phyloP scores from a whole-genome alignment of 1,140 invertebrate species.

The Neodiprion virginianus region DNA sequence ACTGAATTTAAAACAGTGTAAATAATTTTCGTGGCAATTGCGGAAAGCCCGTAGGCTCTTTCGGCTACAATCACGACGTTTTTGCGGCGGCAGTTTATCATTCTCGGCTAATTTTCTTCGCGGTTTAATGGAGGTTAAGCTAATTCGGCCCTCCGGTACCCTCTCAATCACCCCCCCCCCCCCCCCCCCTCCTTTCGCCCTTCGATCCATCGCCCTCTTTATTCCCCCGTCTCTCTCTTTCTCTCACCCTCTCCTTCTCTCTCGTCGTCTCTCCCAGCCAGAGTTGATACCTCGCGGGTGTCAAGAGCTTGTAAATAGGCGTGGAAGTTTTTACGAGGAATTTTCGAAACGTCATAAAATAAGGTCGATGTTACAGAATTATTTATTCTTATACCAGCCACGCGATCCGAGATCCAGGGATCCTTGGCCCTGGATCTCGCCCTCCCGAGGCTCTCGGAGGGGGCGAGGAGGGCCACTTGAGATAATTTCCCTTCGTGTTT shows the following conservation, averaged over 20 bases:
- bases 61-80: neutral
- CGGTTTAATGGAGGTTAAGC: neutral
- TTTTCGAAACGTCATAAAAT: neutral
- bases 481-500: constrained; percentile 2
- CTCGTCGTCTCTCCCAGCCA: neutral
- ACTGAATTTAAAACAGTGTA: neutral
- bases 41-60: neutral
- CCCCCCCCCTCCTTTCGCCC: too few species aligned
- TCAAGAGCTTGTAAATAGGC: neutral
- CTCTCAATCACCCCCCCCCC: neutral
- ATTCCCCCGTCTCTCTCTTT: too few species aligned
- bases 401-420: neutral
- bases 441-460: neutral
- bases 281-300: neutral
- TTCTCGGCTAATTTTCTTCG: neutral
- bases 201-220: too few species aligned
- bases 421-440: neutral
- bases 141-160: neutral
- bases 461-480: neutral
- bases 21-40: neutral
- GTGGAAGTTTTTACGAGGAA: neutral
- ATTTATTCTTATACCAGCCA: neutral
- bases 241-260: too few species aligned
- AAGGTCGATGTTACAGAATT: neutral
- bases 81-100: neutral